Percentiles rank a stretch among this genome's conserved stretches.
These are phyloP conservation scores for Pseudocheirus occidentalis DNA, from an alignment of 2,797 vertebrate species.

Conservation along the genomic window DNA sequence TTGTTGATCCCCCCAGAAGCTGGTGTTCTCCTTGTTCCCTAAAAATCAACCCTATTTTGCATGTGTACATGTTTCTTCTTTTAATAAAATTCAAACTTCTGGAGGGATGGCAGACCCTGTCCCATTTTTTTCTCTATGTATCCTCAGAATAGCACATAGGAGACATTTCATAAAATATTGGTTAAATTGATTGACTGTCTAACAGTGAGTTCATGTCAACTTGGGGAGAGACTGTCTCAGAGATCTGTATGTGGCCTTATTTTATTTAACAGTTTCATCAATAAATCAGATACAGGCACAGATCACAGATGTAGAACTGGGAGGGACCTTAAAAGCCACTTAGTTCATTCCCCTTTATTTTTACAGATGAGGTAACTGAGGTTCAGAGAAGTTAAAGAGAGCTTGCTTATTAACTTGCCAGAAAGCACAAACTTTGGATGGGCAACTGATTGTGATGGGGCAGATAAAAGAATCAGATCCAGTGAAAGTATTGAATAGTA, in stretches of 20 bases:
- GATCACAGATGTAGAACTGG: not conserved
- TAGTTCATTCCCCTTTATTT: not conserved
- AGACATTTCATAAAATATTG: not conserved
- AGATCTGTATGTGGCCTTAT: not conserved
- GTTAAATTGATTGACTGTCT: not conserved
- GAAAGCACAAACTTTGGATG: not conserved
- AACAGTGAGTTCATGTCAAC: not conserved
- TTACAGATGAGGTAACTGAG: not conserved
- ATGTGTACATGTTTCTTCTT: not conserved
- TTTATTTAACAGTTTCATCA: not conserved
- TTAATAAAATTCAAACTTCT: not conserved
- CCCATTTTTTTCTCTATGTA: not conserved
- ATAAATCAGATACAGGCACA: not conserved
- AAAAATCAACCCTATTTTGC: not conserved
- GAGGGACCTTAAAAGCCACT: not conserved
- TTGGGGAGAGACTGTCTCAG: not conserved
- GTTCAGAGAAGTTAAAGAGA: not conserved
- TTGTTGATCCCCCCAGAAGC: not conserved
- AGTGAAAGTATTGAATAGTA: not conserved
- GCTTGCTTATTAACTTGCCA: not conserved
- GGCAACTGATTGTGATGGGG: not conserved
- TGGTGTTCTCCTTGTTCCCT: not conserved
- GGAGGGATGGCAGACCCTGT: not conserved
- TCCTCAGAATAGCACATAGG: not conserved
- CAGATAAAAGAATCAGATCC: not conserved